Base-by-base conservation (phyloP, 2,888 invertebrate species). In the Thymelicus sylvestris region DNA sequence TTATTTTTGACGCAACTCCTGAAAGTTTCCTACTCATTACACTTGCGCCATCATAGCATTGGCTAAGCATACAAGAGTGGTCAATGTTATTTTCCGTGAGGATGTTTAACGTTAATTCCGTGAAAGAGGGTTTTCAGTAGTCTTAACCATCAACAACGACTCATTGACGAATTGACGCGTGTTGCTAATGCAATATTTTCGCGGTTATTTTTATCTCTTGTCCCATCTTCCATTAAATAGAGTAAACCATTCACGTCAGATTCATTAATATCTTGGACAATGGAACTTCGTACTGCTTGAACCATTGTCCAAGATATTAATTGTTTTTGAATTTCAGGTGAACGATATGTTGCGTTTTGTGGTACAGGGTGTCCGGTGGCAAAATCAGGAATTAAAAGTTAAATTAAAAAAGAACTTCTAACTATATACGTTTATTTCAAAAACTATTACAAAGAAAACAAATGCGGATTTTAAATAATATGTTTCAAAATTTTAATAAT, bases 181-280 rank as follows among this genome's bases (percentile, higher is more conserved):
- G 72, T 68, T 72, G 72, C 67, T 71, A 71, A 71, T 71, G 71
- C 73, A 73, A 74, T 74, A 71, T 74, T 74, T 74, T 72, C 67
- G 67, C 72, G 69, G 74, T n/a, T n/a, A n/a, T n/a, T 74, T 66
- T 72, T 72, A 66, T 72, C 69, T 72, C 69, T 71, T 57, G 66
- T 71, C 66, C 67, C 71, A 65, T 70, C 65, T 70, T 65, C 57
- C 66, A 73, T 68, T n/a, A n/a, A n/a, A n/a, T 68, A 68, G 59
- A 73, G 71, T 73, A 73, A 73, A 73, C 68, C 73, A 71, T 71
- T 71, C 68, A 71, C 73, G 71, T 72, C 71, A 71, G 71, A 71
- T 71, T 73, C 55, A 68, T 68, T 73, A 72, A 73, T 71, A 71
- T 68, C 67, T 71, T 67, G 67, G 61, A 73, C 71, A 71, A 73